These are phyloP conservation scores for Lamprotornis superbus DNA, from an alignment of 2,113 vertebrate species.

Conservation along the genomic window DNA sequence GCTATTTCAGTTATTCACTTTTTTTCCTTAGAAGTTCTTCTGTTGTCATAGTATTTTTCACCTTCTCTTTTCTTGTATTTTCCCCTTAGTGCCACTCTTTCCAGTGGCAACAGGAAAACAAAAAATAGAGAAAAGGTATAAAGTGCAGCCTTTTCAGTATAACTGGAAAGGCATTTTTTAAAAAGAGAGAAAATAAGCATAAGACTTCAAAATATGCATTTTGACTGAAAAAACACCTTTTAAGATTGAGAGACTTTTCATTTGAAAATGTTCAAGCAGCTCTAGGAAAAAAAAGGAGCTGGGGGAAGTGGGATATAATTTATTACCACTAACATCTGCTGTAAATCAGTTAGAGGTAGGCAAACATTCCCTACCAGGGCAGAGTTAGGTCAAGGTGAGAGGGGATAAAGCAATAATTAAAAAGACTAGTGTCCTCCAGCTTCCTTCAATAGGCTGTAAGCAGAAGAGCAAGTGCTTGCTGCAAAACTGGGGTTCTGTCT, in stretches of 20 bases:
- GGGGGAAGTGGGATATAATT: conserved; percentile 51
- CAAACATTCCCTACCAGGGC: conserved; percentile 54
- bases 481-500: neutral
- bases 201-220: neutral
- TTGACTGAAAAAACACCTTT: neutral
- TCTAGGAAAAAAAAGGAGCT: neutral
- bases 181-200: neutral
- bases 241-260: conserved; percentile 42
- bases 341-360: conserved; percentile 60
- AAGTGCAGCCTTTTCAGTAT: neutral
- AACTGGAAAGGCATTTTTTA: neutral
- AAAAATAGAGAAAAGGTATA: neutral
- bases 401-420: conserved; percentile 54
- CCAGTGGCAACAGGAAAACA: neutral
- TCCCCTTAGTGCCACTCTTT: neutral
- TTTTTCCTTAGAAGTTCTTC: neutral
- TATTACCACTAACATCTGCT: conserved; percentile 62
- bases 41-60: neutral
- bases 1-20: conserved; percentile 28
- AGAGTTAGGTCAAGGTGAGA: conserved; percentile 60
- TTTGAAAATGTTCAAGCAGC: conserved; percentile 40
- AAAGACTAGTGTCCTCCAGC: neutral
- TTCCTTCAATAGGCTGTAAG: neutral
- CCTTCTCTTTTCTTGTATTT: neutral
- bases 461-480: neutral